Evolutionary conservation across 2,888 invertebrate species (phyloP).

Genomic region (Callyntrura guangdongensis): DNA sequence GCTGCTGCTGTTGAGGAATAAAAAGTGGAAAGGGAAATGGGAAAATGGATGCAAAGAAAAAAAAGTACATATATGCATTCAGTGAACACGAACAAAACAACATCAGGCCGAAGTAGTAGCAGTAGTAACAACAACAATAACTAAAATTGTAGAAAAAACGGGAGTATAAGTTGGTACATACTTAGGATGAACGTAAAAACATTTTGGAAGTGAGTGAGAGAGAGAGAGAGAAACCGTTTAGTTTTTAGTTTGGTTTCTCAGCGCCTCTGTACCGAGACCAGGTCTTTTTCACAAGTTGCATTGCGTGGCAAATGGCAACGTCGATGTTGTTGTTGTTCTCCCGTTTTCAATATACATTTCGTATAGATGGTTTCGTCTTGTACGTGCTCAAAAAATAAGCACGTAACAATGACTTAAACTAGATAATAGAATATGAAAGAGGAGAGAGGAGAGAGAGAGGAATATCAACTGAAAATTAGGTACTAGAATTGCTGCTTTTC

Average conservation of each 20-base stretch:
- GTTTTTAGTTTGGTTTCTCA: too few species aligned
- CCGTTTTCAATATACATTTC: too few species aligned
- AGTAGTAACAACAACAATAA: neutral
- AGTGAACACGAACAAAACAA: neutral
- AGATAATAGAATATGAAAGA: too few species aligned
- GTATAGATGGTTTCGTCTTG: neutral
- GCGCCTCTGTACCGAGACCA: neutral
- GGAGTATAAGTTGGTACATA: neutral
- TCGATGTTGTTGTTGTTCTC: too few species aligned
- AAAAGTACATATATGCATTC: neutral
- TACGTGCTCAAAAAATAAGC: neutral
- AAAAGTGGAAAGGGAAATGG: too few species aligned
- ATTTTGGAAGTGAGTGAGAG: neutral
- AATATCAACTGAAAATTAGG: too few species aligned
- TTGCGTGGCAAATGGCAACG: too few species aligned
- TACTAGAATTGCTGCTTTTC: too few species aligned
- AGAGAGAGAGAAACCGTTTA: neutral
- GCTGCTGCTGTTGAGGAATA: too few species aligned
- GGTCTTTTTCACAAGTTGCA: neutral
- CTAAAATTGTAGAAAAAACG: neutral
- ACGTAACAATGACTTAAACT: too few species aligned
- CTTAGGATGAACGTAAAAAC: neutral
- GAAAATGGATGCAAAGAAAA: neutral
- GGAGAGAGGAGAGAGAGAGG: too few species aligned
- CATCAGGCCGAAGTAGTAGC: too few species aligned